Base-by-base conservation (phyloP, 2,888 invertebrate genomes). In the Crossocerus cetratus region DNA sequence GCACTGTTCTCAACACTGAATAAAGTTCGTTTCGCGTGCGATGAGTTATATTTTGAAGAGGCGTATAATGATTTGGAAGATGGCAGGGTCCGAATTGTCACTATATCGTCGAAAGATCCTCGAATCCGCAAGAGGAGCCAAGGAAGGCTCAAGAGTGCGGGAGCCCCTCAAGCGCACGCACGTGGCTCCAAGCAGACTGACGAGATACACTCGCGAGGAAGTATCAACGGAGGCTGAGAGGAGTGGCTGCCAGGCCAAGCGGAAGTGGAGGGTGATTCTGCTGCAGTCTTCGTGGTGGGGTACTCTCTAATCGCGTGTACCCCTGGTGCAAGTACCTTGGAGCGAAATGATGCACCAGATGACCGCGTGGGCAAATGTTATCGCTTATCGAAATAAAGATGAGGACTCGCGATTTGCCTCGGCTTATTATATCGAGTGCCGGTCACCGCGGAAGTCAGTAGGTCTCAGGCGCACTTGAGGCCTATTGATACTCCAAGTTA, bases 141-240 rank as follows among this genome's bases (percentile, higher is more conserved):
- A n/a, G 69, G 49, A 68, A 32, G 56, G 32, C 55, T 44, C 56
- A 61, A 53, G 53, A 14, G 14, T 68, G 20, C 59, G 18, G 75
- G 80, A 84, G 80, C 76, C 81, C 81, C 84, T 84, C 82, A 81
- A 83, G 82, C 86, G 76, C 87, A 82, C 87, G 86, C 87, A 87
- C 87, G 87, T 87, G 87, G 87, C 82, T 85, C 81, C 84, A 76
- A 78, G 84, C 85, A 86, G 86, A 87, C 87, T 87, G 86, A 86
- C 84, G 81, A 82, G 83, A 86, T 83, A 84, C 81, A 84, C 84
- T 80, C 82, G 83, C 80, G 84, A 85, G 86, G 86, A 87, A 86
- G 85, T 86, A 83, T 86, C 86, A 83, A 84, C 82, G 83, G 82
- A 80, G 74, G 77, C 78, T 78, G 81, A 83, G 78, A 78, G 83